Evolutionary conservation across 2,113 vertebrate species (phyloP).

Genomic region (Engraulis encrasicolus): DNA sequence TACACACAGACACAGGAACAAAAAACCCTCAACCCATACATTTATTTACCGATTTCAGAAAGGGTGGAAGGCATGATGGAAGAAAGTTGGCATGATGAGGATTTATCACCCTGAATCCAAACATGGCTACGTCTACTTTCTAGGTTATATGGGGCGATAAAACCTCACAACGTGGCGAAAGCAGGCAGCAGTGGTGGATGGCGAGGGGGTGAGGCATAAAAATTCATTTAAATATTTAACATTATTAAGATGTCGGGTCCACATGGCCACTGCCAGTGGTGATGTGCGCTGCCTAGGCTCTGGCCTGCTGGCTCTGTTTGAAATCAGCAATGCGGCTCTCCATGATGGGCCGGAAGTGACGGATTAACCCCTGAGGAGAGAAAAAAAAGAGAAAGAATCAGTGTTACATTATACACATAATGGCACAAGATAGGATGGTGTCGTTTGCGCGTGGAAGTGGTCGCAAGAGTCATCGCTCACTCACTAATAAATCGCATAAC

Average conservation of each 20-base stretch:
- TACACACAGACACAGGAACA: not conserved
- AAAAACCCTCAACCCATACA: not conserved
- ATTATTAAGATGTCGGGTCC: slow-evolving; percentile 14
- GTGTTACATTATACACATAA: no score
- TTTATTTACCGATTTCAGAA: not conserved
- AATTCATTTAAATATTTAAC: slow-evolving; percentile 50
- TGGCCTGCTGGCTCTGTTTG: slow-evolving; percentile 69
- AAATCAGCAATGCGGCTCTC: slow-evolving; percentile 73
- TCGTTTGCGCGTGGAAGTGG: no score
- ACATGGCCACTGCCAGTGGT: not conserved
- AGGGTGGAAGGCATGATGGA: not conserved
- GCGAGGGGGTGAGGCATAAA: not conserved
- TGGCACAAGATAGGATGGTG: no score
- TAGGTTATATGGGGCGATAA: not conserved
- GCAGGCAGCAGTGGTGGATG: not conserved
- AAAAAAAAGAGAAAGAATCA: not conserved
- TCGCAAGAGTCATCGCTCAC: no score
- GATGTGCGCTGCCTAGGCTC: slow-evolving; percentile 51
- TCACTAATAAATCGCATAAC: no score
- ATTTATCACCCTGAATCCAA: not conserved
- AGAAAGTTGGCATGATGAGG: not conserved
- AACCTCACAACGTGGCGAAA: not conserved
- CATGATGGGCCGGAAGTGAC: slow-evolving; percentile 80
- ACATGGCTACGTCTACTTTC: not conserved
- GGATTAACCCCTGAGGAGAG: slow-evolving; percentile 73